Conservation (phyloP, 2,888 invertebrate genomes). For the Drosophila meridionalis region DNA sequence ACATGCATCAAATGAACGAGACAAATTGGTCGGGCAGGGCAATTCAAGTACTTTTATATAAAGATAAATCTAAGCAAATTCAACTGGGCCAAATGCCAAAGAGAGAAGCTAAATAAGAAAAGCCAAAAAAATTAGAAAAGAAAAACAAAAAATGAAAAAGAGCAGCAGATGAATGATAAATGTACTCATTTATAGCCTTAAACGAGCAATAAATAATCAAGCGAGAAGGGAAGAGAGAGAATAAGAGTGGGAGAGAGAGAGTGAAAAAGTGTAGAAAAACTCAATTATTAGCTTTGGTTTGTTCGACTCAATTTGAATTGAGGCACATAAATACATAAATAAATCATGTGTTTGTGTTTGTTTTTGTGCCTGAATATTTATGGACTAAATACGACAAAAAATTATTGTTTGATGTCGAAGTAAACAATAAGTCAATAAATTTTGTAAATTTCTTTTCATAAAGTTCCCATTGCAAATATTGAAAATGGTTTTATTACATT, state of each 20-base stretch:
- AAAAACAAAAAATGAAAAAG: conserved; percentile 7
- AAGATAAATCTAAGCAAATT: conserved; percentile 42
- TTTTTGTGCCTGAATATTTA: conserved; percentile 15
- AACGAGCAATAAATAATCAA: conserved; percentile 48
- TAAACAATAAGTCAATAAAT: conserved; percentile 1
- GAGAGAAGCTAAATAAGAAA: conserved; percentile 14
- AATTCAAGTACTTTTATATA: conserved; percentile 30
- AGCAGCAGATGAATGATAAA: conserved; percentile 49
- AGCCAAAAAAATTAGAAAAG: background rate
- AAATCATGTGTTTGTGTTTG: conserved; percentile 26
- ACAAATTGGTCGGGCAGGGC: conserved; percentile 58
- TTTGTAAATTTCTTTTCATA: background rate
- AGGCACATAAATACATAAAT: conserved; percentile 38
- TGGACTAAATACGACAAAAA: background rate
- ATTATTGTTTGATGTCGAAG: background rate
- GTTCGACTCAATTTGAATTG: conserved; percentile 34
- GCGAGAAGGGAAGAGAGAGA: conserved; percentile 11
- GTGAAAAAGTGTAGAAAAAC: conserved; percentile 26
- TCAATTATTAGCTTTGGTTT: conserved; percentile 47
- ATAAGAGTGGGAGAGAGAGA: background rate
- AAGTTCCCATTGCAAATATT: background rate
- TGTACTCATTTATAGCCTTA: conserved; percentile 31
- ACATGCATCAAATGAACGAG: conserved; percentile 55
- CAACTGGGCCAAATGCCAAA: conserved; percentile 8
- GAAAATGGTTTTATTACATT: background rate